Base-by-base conservation (phyloP, 2,797 vertebrate genomes). In the Poeciliopsis presidionis region DNA sequence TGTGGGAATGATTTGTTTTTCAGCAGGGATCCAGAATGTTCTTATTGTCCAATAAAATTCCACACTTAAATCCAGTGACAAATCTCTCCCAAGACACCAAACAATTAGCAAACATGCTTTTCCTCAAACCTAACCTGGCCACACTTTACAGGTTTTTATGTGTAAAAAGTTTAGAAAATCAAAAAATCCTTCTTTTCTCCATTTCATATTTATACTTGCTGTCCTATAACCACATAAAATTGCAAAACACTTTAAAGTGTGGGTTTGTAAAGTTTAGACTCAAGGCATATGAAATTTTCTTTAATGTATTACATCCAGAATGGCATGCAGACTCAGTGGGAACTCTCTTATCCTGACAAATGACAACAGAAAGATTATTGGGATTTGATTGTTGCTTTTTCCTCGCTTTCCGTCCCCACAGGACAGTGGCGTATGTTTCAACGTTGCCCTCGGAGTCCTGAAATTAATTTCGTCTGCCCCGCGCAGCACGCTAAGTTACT, bases 391-490 rank as follows among this genome's bases (percentile, higher is more conserved):
- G 74, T 57, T 57, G 36, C 46, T 57, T 57, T 69, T 69, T n/a
- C 7, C 16, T 1, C 55, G 51, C 39, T 55, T 67, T 70, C 71
- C 41, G 14, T 12, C 75, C 28, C 30, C 76, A 75, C 30, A 70
- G 78, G 83, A 86, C 61, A 73, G 61, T 81, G 25, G 77, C 53
- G 57, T 79, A 73, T 69, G 63, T 81, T 89, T 86, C 41, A 3
- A 77, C 73, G 75, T 77, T 75, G 76, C 72, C 82, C 80, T 83
- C 51, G n/a, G 74, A 74, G 74, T 77, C 67, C 75, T 57, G 76
- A 80, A 81, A 85, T 82, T 77, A 82, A 90, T 89, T 82, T 84
- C 79, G 75, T 69, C 53, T 57, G 55, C 28, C 84, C 80, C 75
- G 63, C 73, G 25, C 57, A 79, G 81, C 83, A 81, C 22, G 39